Conservation (phyloP, 2,113 vertebrate species). For the Girardinichthys multiradiatus region DNA sequence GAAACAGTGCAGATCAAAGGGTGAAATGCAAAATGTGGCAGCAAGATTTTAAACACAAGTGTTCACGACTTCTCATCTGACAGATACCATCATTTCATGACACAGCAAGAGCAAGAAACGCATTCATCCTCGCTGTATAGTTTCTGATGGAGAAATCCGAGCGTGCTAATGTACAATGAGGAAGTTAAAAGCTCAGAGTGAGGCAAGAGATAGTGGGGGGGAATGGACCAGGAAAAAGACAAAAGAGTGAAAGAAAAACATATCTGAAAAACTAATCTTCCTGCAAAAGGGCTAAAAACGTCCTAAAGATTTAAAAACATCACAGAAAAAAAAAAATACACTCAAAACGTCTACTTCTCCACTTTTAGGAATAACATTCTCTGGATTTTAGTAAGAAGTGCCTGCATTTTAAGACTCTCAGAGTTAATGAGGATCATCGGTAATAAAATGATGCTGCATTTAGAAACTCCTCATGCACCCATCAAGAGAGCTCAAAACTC, state of each 20-base stretch:
- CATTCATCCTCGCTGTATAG: background rate
- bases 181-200: background rate
- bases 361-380: conserved; percentile 31
- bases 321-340: conserved; percentile 3
- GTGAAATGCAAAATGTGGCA: conserved; percentile 42
- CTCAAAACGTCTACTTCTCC: background rate
- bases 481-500: conserved; percentile 58
- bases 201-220: background rate
- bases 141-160: background rate
- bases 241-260: background rate
- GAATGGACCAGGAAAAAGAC: conserved; percentile 10
- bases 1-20: conserved; percentile 51
- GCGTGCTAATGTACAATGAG: background rate
- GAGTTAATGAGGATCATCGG: conserved; percentile 68
- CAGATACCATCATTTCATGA: conserved; percentile 27
- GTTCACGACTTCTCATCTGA: conserved; percentile 51
- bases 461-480: conserved; percentile 50
- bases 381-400: conserved; percentile 38
- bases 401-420: conserved; percentile 45
- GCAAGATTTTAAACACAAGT: conserved; percentile 65
- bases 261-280: background rate
- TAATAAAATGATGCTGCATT: conserved; percentile 70
- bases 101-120: conserved; percentile 21
- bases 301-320: conserved; percentile 3
- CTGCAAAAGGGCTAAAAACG: background rate